Evolutionary conservation across 2,113 vertebrate species (phyloP), one percentile per base, ranked within the genome.

Genomic region (Guaruba guarouba): DNA sequence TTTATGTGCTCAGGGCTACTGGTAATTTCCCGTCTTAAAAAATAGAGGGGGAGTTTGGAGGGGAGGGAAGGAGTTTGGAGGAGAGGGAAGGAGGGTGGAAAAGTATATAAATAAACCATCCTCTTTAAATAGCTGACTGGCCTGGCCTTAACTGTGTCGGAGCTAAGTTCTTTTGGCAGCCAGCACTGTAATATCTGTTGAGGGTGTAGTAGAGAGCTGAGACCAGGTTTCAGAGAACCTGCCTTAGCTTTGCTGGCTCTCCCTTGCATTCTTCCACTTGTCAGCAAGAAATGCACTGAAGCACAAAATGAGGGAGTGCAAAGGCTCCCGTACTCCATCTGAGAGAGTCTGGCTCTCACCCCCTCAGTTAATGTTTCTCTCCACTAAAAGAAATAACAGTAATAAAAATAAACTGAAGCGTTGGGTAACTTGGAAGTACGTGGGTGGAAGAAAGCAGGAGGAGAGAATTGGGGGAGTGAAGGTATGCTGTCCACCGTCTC

Each of bases 71-170:
- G 22, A 61, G 14, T 54, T 55, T 62, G 8, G 23, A 70, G 11
- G 31, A 17, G 29, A 22, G 9, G 3, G 13, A 31, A 29, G 27
- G 33, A 70, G 64, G 17, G 43, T 54, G 43, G 43, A 74, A 82
- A 86, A 35, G 44, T 82, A 5, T 82, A 93, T 78, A 93, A 92
- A 90, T 88, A 94, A 92, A 61, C 41, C 17, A 73, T 82, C 11
- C 17, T 90, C 80, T 94, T 95, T 82, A 92, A 97, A 96, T 92
- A 92, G 69, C 81, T 84, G 67, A 44, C 86, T 95, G 70, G 9
- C 87, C 77, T 80, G 77, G 43, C 31, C 85, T 94, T 74, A 95
- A 94, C 85, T 84, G 52, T 93, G 66, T 75, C 0, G 1, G 69
- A 64, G 29, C 37, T 66, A 64, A 52, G n/a, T 83, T 91, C 17